phyloP scores from a whole-genome alignment of 2,113 vertebrate species.

The Brachypteracias leptosomus region DNA sequence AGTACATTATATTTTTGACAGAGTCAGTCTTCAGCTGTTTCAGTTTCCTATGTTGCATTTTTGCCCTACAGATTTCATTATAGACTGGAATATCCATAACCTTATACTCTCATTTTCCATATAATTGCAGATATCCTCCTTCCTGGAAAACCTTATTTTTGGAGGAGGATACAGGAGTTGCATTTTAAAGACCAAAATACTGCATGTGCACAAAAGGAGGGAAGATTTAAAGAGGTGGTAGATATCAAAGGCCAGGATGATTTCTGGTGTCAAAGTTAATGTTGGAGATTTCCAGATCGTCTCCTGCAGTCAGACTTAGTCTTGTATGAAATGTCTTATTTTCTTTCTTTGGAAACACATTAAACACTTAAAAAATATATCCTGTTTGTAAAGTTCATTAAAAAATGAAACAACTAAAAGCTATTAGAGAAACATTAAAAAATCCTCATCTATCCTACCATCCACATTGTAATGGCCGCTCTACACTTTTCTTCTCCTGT shows the following conservation, averaged over 20 bases:
- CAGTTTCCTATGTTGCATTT: neutral
- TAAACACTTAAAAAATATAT: neutral
- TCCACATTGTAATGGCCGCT: constrained; percentile 41
- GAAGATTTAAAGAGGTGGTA: neutral
- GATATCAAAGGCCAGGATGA: neutral
- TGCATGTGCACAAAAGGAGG: neutral
- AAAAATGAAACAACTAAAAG: constrained; percentile 14
- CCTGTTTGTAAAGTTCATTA: neutral
- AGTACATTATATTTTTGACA: neutral
- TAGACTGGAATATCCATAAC: neutral
- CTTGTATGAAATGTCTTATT: constrained; percentile 6
- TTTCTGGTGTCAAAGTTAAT: neutral
- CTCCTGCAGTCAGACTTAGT: neutral
- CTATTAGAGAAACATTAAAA: constrained; percentile 10
- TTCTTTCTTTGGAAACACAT: neutral
- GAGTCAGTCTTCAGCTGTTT: neutral
- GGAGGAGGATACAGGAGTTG: neutral
- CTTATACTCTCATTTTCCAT: neutral
- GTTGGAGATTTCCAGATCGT: neutral
- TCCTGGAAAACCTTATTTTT: neutral
- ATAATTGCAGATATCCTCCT: neutral
- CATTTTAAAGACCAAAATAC: neutral
- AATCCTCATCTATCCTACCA: constrained; percentile 1
- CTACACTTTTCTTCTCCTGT: constrained; percentile 53
- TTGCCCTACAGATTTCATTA: neutral